These are phyloP conservation scores for Coranthus polyacanthus DNA, from an alignment of 2,797 vertebrate species.

Conservation along the genomic window DNA sequence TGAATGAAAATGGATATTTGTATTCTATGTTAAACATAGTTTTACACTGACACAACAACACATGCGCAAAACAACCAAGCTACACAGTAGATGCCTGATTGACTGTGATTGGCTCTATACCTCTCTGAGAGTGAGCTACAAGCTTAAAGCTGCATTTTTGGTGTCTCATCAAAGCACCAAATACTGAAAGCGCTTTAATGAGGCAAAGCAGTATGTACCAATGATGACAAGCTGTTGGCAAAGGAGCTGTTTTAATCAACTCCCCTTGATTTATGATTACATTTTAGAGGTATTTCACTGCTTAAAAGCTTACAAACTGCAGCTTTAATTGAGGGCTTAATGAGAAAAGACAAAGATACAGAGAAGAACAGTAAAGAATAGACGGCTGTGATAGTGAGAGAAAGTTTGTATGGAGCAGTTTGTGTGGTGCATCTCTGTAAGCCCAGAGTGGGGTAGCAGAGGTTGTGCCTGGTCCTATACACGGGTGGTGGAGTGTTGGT, in stretches of 20 bases:
- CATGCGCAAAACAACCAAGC: constrained; percentile 70
- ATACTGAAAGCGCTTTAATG: constrained; percentile 39
- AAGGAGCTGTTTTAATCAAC: constrained; percentile 54
- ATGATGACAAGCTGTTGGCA: constrained; percentile 55
- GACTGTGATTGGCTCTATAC: constrained; percentile 53
- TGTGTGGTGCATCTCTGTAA: constrained; percentile 70
- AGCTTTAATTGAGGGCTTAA: constrained; percentile 80
- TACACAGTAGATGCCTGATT: constrained; percentile 63
- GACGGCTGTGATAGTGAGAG: constrained; percentile 38
- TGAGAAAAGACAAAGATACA: constrained; percentile 67
- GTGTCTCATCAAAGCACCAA: constrained; percentile 52
- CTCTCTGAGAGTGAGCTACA: constrained; percentile 52
- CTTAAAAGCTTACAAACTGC: constrained; percentile 81
- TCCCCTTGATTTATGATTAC: constrained; percentile 57
- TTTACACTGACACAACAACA: constrained; percentile 66
- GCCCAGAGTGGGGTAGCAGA: constrained; percentile 66
- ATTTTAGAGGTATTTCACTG: constrained; percentile 75
- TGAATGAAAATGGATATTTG: constrained; percentile 63
- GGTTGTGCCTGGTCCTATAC: constrained; percentile 88
- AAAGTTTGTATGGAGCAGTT: constrained; percentile 68
- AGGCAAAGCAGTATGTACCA: constrained; percentile 54
- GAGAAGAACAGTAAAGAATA: constrained; percentile 38
- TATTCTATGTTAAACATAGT: constrained; percentile 72
- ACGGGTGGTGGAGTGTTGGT: constrained; percentile 95
- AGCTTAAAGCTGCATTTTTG: constrained; percentile 67